Evolutionary conservation across 2,888 invertebrate species (phyloP), one percentile per base, ranked within the genome.

Genomic region (Perizoma flavofasciatum): DNA sequence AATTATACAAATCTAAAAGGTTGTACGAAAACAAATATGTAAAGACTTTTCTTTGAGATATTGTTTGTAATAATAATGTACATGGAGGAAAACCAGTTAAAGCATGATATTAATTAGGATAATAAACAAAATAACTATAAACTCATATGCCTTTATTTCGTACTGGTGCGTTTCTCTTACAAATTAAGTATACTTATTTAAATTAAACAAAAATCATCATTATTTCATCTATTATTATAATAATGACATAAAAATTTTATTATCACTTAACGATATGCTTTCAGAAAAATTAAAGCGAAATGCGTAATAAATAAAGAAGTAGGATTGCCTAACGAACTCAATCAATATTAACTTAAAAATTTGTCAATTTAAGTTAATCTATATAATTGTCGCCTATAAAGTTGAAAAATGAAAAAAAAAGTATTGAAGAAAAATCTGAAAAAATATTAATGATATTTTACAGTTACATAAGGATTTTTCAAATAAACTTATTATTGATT

Each of bases 141-240:
- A 91, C 82, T 92, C 89, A 88, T 90, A 88, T 92, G 89, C 90
- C 82, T 92, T 92, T 91, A 92, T 92, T 91, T 89, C 91, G 85
- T 91, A 91, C 89, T 91, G 91, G 91, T 92, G 91, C 91, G 86
- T 88, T 89, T 86, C 82, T 82, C 90, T 91, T 91, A 91, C 79
- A 88, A 83, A 82, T 46, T 86, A 87, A 59, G 65, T 66, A 65
- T 83, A 86, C 85, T 88, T 86, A 89, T 76, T 82, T 85, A 79
- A 85, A 83, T 84, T 85, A 86, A 81, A 85, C 72, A 68, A 70
- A 22, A 77, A 72, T 67, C 56, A 67, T 78, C 77, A 76, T 73
- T 77, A 73, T 71, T 75, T 75, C 68, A 79, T 82, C 77, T 76
- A 79, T 79, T 83, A 85, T 79, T 71, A 78, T 77, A 75, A 82